Base-by-base conservation (phyloP, 2,888 invertebrate species). In the Cinara cedri region DNA sequence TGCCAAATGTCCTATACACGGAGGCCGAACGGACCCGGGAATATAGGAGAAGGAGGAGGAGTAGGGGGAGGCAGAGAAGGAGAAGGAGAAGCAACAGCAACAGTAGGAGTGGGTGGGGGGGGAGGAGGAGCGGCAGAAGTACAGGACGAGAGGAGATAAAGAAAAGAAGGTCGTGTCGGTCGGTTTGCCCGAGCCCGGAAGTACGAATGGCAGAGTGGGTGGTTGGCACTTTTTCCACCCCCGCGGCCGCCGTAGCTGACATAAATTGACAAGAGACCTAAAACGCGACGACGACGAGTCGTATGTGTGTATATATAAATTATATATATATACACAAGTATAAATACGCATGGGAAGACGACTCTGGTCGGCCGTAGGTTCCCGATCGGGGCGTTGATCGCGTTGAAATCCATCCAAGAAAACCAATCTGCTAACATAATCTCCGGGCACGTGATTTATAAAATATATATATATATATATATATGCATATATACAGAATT, bases 1-100 rank as follows among this genome's bases (percentile, higher is more conserved):
- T 11, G 78, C 68, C 78, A 78, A 78, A 78, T 34, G 26, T 42
- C 34, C 55, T 46, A 24, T 21, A 9, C 19, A n/a, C 34, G 34
- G 34, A 34, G 46, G 19, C 16, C 19, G 49, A 21, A 60, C 9
- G 71, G 13, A n/a, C 16, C 44, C 46, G 19, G 57, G 26, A 60
- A 34, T n/a, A 34, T 6, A 6, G 34, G 34, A 3, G 34, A 6
- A 3, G 34, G 34, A 34, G 3, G 34, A n/a, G 34, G 34, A 34
- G 34, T 4, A 34, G 6, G n/a, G 6, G 34, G 34, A 34, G 34
- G 3, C 34, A 6, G 34, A 34, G 34, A 6, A 3, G 34, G 34
- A 34, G 34, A 4, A 34, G 34, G 34, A 34, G 34, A 6, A 34
- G 34, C n/a, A n/a, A n/a, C n/a, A n/a, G 34, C 34, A 34, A 34